Evolutionary conservation across 1,140 invertebrate genomes (phyloP), one percentile per base, ranked within the genome.

Genomic region (Aphaenogaster ashmeadi): DNA sequence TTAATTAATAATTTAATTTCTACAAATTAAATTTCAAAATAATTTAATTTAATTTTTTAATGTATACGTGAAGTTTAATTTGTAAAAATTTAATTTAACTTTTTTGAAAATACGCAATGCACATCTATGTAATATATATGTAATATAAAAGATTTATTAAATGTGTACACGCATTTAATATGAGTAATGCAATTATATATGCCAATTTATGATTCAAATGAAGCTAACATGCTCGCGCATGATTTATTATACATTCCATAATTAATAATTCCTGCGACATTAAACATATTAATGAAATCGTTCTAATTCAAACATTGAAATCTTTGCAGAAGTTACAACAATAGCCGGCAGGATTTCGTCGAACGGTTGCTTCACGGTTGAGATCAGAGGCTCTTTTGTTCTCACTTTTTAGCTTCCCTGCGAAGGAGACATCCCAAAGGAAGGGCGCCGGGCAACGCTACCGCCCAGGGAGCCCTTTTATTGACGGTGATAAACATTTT

Each of bases 401-500:
- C 38, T n/a, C 2, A 44, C n/a, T 67, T 67, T 44, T 67, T 67
- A 67, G 38, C n/a, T 41, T 67, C 64, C 18, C 8, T 38, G 41
- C 41, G n/a, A 67, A 21, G 41, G 13, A 67, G 41, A 47, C n/a
- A 47, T 67, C 64, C 64, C 64, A 44, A 44, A 67, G 64, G 64
- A 41, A 66, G 64, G 38, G n/a, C 38, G 9, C n/a, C 64, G 64
- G 6, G 41, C n/a, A 67, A 67, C 64, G 38, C 11, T 11, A 4
- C 3, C 38, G 5, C n/a, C 64, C n/a, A 11, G 64, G 64, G 64
- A 67, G n/a, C 64, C 38, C 64, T 47, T 67, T 67, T 67, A 67
- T 67, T 67, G 64, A 67, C 64, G 38, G 64, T 67, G 64, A 67
- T 67, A 67, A 67, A 67, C 64, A 67, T 67, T 67, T 67, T 67